Conservation (phyloP, 2,888 invertebrate species). For the Heliothis peltigera region DNA sequence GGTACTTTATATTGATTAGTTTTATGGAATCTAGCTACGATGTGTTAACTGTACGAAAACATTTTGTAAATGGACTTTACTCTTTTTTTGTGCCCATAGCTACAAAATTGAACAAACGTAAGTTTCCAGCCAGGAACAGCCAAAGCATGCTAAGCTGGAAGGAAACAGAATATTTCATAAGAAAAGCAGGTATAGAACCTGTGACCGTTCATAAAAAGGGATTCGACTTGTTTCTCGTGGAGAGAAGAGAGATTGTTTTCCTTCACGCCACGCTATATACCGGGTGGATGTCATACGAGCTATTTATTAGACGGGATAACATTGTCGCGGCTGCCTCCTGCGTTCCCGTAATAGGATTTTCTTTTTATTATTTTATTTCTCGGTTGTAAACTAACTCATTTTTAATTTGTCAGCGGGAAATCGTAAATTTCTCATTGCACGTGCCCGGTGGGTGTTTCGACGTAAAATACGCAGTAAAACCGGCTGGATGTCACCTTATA, state of each 20-base stretch:
- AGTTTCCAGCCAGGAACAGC: constrained; percentile 69
- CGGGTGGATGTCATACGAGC: constrained; percentile 82
- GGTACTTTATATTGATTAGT: constrained; percentile 66
- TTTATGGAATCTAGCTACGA: constrained; percentile 44
- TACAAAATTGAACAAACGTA: too few relatives aligned
- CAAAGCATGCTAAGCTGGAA: constrained; percentile 67
- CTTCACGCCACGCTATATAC: constrained; percentile 77
- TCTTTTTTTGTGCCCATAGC: too few relatives aligned
- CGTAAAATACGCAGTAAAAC: constrained; percentile 82
- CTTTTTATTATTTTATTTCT: constrained; percentile 85
- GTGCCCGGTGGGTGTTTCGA: constrained; percentile 71
- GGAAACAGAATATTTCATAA: constrained; percentile 74
- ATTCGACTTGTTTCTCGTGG: constrained; percentile 82
- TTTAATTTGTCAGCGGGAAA: constrained; percentile 86
- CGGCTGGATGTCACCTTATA: constrained; percentile 71
- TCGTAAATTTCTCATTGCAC: constrained; percentile 83
- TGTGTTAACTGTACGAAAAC: constrained; percentile 13
- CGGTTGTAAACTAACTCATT: constrained; percentile 86
- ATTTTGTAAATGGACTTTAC: background rate
- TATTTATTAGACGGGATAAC: constrained; percentile 87
- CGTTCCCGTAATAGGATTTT: constrained; percentile 83
- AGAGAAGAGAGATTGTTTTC: constrained; percentile 83
- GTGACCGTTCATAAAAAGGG: constrained; percentile 82
- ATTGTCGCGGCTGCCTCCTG: constrained; percentile 78
- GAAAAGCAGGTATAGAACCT: constrained; percentile 72